Conservation (phyloP, 2,797 vertebrate genomes). For the Stomatorhinus walkeri region DNA sequence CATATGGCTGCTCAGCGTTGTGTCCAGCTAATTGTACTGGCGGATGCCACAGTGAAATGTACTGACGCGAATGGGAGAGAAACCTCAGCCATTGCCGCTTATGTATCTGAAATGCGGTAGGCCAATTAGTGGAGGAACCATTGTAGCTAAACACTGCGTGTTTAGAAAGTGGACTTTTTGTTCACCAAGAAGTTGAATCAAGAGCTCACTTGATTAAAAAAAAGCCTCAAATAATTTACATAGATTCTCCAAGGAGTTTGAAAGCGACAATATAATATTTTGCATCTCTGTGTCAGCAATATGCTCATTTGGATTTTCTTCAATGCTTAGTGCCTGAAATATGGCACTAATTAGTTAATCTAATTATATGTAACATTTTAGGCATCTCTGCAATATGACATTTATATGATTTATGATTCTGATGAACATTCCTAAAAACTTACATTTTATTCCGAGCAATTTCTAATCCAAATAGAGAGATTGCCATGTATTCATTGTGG, state of each 20-base stretch:
- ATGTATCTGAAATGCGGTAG: slow-evolving; percentile 44
- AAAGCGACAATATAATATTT: slow-evolving; percentile 42
- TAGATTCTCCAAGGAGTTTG: slow-evolving; percentile 36
- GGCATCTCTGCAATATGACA: neutral
- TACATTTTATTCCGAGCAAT: neutral
- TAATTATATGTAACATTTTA: slow-evolving; percentile 48
- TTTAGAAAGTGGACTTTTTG: slow-evolving; percentile 1
- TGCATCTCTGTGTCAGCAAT: slow-evolving; percentile 48
- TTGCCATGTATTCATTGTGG: neutral
- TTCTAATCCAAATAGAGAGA: neutral
- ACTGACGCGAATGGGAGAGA: slow-evolving; percentile 40
- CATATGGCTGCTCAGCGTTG: slow-evolving; percentile 50
- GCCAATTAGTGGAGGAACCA: neutral
- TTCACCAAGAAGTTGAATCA: neutral
- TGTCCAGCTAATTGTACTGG: slow-evolving; percentile 48
- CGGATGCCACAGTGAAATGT: slow-evolving; percentile 51
- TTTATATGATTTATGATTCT: neutral
- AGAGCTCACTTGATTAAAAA: neutral
- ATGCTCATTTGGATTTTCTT: slow-evolving; percentile 53
- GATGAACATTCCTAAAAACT: neutral
- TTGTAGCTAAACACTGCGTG: neutral
- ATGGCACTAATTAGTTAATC: slow-evolving; percentile 55
- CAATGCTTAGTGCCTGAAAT: slow-evolving; percentile 47
- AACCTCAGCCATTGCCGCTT: slow-evolving; percentile 47
- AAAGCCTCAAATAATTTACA: neutral